phyloP scores from a whole-genome alignment of 30 jellyfish, hydroid and myxozoan genomes.

The Turritopsis dohrnii region DNA sequence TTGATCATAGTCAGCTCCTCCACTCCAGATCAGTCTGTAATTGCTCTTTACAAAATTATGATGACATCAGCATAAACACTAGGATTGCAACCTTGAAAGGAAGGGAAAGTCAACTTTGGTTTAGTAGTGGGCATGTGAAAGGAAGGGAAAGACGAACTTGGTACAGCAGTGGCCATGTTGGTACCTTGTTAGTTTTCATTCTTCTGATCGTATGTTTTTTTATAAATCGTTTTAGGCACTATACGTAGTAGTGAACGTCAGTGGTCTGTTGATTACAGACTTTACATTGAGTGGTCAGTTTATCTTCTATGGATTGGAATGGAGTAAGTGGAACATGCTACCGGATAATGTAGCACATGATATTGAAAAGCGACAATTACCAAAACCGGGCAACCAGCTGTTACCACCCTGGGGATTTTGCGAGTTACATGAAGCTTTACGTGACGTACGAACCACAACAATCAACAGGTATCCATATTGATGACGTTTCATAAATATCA shows the following conservation, averaged over 20 bases:
- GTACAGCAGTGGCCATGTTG: no score
- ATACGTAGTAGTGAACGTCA: background rate
- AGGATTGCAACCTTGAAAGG: no score
- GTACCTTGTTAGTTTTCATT: no score
- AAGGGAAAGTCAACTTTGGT: no score
- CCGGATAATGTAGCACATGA: background rate
- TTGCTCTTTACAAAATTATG: no score
- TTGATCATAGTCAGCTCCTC: no score
- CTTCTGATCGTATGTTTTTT: no score
- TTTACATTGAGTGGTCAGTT: background rate
- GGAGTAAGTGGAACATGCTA: background rate
- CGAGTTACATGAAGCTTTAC: background rate
- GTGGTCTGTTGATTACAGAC: background rate
- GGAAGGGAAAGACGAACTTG: no score
- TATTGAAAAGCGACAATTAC: background rate
- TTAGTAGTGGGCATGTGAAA: no score
- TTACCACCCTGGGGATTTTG: background rate
- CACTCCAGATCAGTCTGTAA: no score
- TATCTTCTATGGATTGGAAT: background rate
- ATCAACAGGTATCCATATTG: background rate
- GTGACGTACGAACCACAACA: background rate
- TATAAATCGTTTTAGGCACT: background rate
- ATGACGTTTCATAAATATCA: no score
- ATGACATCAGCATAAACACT: no score
- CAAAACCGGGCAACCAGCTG: background rate